Percentiles rank a stretch among this genome's conserved stretches.
phyloP scores from a whole-genome alignment of 92 coral and sea anemone genomes.

The Paramuricea clavata region DNA sequence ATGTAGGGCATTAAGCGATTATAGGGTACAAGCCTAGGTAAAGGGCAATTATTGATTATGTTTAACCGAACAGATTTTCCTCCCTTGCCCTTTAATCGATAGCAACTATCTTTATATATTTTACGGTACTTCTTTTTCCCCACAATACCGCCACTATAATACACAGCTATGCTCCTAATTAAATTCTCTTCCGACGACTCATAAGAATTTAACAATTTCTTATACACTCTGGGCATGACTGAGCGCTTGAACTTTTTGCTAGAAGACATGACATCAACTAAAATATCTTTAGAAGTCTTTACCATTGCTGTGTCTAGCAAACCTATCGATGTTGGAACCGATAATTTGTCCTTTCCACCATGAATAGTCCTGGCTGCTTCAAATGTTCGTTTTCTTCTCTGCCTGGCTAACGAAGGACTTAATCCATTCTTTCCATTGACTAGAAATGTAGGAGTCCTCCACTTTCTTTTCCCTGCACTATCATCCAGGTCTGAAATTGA shows the following conservation, averaged over 20 bases:
- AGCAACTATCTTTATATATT: slow-evolving; percentile 7
- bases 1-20: too few relatives aligned
- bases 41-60: too few relatives aligned
- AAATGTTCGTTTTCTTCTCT: slow-evolving; percentile 21
- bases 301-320: slow-evolving; percentile 2
- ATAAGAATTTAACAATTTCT: not conserved
- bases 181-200: not conserved
- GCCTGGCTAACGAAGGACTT: slow-evolving; percentile 1
- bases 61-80: too few relatives aligned
- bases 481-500: too few relatives aligned
- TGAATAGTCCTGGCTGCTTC: not conserved
- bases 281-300: not conserved
- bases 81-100: too few relatives aligned
- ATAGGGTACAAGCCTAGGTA: too few relatives aligned
- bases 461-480: not conserved
- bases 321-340: not conserved
- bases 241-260: not conserved
- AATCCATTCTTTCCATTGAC: not conserved
- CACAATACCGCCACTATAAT: slow-evolving; percentile 15
- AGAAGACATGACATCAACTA: not conserved
- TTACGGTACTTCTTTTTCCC: slow-evolving; percentile 14
- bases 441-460: not conserved
- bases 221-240: slow-evolving; percentile 1
- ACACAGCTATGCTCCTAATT: slow-evolving; percentile 8
- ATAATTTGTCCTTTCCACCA: slow-evolving; percentile 2